Evolutionary conservation across 2,797 vertebrate genomes (phyloP).

Genomic region (Pipistrellus pipistrellus): DNA sequence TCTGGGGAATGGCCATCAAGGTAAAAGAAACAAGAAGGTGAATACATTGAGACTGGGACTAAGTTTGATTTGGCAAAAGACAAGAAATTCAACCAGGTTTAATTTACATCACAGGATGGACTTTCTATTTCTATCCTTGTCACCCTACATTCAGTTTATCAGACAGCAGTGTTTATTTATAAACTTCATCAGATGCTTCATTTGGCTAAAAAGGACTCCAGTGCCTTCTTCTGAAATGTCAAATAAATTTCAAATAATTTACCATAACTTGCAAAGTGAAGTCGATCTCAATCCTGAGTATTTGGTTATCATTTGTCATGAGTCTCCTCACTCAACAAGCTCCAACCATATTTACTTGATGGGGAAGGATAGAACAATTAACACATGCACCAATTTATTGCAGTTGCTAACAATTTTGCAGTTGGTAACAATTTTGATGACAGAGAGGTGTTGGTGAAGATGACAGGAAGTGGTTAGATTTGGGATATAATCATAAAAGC

Average conservation of each 20-base stretch:
- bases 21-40: not conserved
- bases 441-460: not conserved
- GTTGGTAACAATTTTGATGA: not conserved
- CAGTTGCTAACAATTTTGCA: not conserved
- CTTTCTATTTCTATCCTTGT: not conserved
- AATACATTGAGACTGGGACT: not conserved
- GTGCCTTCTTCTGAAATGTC: not conserved
- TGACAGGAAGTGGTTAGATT: not conserved
- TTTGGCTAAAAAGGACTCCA: not conserved
- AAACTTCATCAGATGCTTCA: not conserved
- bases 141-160: not conserved
- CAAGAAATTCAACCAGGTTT: not conserved
- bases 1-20: not conserved
- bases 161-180: not conserved
- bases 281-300: not conserved
- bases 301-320: not conserved
- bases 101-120: not conserved
- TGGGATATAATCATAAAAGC: not conserved
- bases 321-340: not conserved
- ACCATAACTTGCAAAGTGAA: not conserved
- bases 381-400: not conserved
- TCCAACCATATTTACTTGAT: not conserved
- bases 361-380: not conserved
- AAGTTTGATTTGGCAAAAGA: not conserved
- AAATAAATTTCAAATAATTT: slow-evolving; percentile 12